Conservation (phyloP, 1,140 invertebrate species). For the Saccostrea cuccullata region DNA sequence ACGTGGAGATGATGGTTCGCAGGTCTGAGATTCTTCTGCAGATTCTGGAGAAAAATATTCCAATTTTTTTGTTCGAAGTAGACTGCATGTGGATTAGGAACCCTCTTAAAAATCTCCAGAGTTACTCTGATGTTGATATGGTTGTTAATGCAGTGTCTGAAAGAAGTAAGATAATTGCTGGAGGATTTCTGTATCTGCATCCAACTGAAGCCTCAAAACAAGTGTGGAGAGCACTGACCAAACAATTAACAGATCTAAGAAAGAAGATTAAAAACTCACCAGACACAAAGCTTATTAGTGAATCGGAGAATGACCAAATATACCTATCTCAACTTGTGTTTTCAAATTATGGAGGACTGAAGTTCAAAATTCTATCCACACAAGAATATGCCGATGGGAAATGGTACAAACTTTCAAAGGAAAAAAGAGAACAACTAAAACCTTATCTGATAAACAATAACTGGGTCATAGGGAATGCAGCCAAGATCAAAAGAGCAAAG, state of each 20-base stretch:
- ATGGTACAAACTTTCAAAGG: constrained; percentile 61
- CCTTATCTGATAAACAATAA: constrained; percentile 66
- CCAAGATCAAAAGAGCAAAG: constrained; percentile 60
- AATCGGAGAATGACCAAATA: constrained; percentile 65
- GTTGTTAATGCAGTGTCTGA: constrained; percentile 61
- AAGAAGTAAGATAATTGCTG: constrained; percentile 52
- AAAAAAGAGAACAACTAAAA: constrained; percentile 29
- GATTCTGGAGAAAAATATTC: constrained; percentile 60
- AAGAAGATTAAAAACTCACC: constrained; percentile 50
- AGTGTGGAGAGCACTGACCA: constrained; percentile 61
- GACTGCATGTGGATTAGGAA: constrained; percentile 70
- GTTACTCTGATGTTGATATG: constrained; percentile 55
- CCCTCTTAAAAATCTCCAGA: constrained; percentile 58
- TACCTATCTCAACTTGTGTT: constrained; percentile 57
- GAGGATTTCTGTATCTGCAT: constrained; percentile 65
- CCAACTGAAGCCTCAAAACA: constrained; percentile 58
- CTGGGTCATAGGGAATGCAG: constrained; percentile 60
- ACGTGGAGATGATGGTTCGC: constrained; percentile 67
- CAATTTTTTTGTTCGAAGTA: constrained; percentile 71
- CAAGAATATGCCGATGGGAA: constrained; percentile 65
- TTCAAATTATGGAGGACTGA: constrained; percentile 57
- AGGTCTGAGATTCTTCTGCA: constrained; percentile 61
- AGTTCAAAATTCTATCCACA: constrained; percentile 56
- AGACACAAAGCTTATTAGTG: constrained; percentile 44
- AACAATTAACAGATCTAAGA: constrained; percentile 53